A percentile compares a stretch with the other conserved stretches of the same genome.
Evolutionary conservation across 2,888 invertebrate genomes (phyloP).

Genomic region (Melanophora roralis): DNA sequence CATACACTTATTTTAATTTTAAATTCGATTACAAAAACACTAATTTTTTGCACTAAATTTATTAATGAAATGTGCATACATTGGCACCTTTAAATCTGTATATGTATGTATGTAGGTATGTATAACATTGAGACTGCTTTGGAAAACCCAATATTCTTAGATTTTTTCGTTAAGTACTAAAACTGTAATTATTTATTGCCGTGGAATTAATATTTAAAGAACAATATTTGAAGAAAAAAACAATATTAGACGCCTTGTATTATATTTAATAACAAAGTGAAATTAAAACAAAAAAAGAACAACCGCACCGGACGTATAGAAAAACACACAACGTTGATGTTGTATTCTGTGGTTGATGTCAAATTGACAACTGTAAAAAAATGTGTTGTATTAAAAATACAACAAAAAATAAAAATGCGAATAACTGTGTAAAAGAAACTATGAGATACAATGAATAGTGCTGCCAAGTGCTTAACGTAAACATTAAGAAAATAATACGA

Average conservation of each 20-base stretch:
- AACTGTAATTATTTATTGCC: too few species aligned
- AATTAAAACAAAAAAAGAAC: constrained; percentile 9
- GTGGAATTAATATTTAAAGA: background rate
- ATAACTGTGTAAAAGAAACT: constrained; percentile 32
- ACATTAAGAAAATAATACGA: too few species aligned
- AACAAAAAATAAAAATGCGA: constrained; percentile 36
- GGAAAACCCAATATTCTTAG: constrained; percentile 9
- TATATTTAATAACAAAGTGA: background rate
- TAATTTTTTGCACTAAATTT: background rate
- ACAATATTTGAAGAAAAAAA: background rate
- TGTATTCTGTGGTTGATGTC: too few species aligned
- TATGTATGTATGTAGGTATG: constrained; percentile 17
- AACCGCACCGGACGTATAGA: constrained; percentile 2
- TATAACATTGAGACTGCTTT: background rate
- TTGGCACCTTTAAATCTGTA: constrained; percentile 5
- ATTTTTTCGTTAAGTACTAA: too few species aligned
- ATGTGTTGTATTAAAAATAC: constrained; percentile 13
- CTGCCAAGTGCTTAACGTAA: background rate
- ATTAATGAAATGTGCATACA: too few species aligned
- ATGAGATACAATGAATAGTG: background rate
- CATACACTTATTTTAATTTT: background rate
- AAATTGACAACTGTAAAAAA: constrained; percentile 63
- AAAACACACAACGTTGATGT: constrained; percentile 52
- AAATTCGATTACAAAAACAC: background rate
- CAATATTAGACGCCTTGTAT: background rate